phyloP scores from a whole-genome alignment of 2,888 invertebrate genomes.

The Platypus cylindrus region DNA sequence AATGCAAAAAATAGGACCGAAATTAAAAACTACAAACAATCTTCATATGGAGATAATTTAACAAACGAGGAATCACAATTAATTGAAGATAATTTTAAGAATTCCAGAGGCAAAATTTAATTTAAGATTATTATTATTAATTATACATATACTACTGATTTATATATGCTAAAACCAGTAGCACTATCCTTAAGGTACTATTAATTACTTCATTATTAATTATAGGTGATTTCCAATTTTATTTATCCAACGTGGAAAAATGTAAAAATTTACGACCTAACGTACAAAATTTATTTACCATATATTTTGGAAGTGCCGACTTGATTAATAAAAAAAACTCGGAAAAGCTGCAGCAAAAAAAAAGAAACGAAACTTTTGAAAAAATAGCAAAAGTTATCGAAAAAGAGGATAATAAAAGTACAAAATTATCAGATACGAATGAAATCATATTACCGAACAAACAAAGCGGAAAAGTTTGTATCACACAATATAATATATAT shows the following conservation, averaged over 20 bases:
- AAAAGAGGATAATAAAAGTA: too few species aligned
- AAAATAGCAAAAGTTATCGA: slow-evolving; percentile 1
- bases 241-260: slow-evolving; percentile 9
- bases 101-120: slow-evolving; percentile 7
- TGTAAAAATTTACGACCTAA: slow-evolving; percentile 11
- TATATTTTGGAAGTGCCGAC: slow-evolving; percentile 16
- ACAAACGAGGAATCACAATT: slow-evolving; percentile 10
- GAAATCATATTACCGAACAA: too few species aligned
- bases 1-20: slow-evolving; percentile 2
- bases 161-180: too few species aligned
- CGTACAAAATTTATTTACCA: slow-evolving; percentile 8
- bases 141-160: too few species aligned
- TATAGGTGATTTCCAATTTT: slow-evolving; percentile 14
- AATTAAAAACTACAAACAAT: slow-evolving; percentile 1
- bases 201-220: too few species aligned
- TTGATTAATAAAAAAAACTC: slow-evolving; percentile 10
- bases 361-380: slow-evolving; percentile 4
- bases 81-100: slow-evolving; percentile 9
- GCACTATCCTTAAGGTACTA: too few species aligned
- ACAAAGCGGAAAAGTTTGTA: slow-evolving; percentile 12
- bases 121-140: too few species aligned
- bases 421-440: too few species aligned
- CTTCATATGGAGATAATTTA: slow-evolving; percentile 12
- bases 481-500: slow-evolving; percentile 18
- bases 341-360: slow-evolving; percentile 8